A percentile compares a stretch with the other conserved stretches of the same genome.
Conservation (phyloP, 2,797 vertebrate genomes). For the Numenius phaeopus region DNA sequence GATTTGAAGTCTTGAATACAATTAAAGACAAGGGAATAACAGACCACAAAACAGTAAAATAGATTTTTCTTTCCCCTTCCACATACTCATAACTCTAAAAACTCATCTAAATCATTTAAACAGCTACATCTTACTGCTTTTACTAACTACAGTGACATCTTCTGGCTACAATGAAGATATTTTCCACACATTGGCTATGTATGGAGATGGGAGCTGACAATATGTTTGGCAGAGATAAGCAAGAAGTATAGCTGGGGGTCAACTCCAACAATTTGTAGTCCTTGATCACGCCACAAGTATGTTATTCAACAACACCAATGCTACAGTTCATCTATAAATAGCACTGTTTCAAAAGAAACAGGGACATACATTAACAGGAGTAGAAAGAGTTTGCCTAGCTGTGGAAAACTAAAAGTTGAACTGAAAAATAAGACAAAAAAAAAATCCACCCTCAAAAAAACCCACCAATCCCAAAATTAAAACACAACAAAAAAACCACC, state of each 20-base stretch:
- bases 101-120: neutral
- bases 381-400: neutral
- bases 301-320: neutral
- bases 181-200: neutral
- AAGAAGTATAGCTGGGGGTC: neutral
- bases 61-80: neutral
- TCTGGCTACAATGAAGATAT: neutral
- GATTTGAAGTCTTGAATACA: neutral
- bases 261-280: neutral
- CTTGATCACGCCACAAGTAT: neutral
- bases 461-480: neutral
- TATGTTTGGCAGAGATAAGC: neutral
- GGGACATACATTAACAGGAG: neutral
- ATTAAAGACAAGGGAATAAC: neutral
- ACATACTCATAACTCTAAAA: neutral
- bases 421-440: neutral
- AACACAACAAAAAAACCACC: neutral
- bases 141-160: constrained; percentile 50
- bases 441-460: neutral
- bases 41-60: neutral
- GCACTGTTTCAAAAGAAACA: neutral
- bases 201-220: neutral
- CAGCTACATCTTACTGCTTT: neutral
- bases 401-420: neutral
- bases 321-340: constrained; percentile 11